Evolutionary conservation across 2,888 invertebrate species (phyloP).

Genomic region (Tenthredo mesomela): DNA sequence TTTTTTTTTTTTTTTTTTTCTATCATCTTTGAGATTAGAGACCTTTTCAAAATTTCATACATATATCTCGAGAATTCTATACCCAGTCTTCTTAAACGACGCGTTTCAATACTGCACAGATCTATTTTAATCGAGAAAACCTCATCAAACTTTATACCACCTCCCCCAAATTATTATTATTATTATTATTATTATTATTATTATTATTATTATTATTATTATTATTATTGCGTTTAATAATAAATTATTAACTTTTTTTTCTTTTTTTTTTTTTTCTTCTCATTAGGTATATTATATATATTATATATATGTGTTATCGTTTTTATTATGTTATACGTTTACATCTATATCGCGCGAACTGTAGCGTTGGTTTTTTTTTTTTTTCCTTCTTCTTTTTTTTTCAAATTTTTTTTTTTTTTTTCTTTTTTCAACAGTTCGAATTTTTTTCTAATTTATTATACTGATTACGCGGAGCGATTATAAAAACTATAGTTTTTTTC

Average conservation of each 20-base stretch:
- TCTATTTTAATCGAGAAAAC: neutral
- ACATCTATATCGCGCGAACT: neutral
- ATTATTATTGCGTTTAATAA: slow-evolving; percentile 8
- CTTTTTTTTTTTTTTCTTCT: neutral
- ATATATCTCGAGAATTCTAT: neutral
- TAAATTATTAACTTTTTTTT: neutral
- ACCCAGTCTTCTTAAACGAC: slow-evolving; percentile 3
- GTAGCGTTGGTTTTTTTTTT: neutral
- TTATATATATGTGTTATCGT: neutral
- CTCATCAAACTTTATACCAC: neutral
- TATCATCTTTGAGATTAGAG: neutral
- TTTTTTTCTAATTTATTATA: neutral
- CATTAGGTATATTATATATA: neutral
- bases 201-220: slow-evolving; percentile 1
- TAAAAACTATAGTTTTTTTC: neutral
- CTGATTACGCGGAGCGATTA: neutral
- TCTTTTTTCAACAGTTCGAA: neutral
- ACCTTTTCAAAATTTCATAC: neutral
- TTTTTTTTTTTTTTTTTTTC: neutral
- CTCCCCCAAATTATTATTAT: neutral
- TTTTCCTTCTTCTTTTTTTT: neutral
- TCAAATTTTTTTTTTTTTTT: neutral
- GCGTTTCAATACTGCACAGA: neutral
- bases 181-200: neutral
- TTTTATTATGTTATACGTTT: neutral